Evolutionary conservation across 53 echinoderm and acorn worm genomes (phyloP).

Genomic region (Paelopatides confundens): DNA sequence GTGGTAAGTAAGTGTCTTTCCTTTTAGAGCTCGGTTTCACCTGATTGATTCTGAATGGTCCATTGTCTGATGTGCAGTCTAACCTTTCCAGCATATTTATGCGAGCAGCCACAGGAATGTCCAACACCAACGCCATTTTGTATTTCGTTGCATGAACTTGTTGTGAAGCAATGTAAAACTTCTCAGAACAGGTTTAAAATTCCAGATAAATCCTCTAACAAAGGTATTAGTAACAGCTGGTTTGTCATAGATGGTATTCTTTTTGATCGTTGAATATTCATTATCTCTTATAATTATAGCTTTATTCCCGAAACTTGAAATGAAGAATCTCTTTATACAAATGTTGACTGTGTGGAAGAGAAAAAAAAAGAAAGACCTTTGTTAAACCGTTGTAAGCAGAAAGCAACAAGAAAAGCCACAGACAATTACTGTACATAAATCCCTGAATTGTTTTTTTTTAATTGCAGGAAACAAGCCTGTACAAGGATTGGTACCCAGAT

Average conservation of each 20-base stretch:
- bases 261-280: constrained; percentile 10
- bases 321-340: too few species aligned
- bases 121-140: constrained; percentile 16
- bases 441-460: too few species aligned
- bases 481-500: too few species aligned
- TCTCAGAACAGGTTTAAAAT: constrained; percentile 21
- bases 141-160: background rate
- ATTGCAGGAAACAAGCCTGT: too few species aligned
- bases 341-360: too few species aligned
- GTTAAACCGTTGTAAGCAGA: too few species aligned
- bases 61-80: background rate
- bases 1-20: background rate
- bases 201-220: constrained; percentile 20
- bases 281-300: too few species aligned
- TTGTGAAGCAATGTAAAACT: too few species aligned
- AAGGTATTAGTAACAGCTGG: background rate
- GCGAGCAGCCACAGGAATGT: constrained; percentile 26
- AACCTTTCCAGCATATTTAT: constrained; percentile 5
- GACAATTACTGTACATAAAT: too few species aligned
- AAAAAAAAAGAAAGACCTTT: background rate
- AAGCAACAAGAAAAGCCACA: too few species aligned
- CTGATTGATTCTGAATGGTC: background rate
- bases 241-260: background rate
- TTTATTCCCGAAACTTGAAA: background rate
- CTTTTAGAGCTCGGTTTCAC: background rate